Percentiles rank a stretch among this genome's conserved stretches.
Evolutionary conservation across 2,888 invertebrate species (phyloP).

Genomic region (Oscheius sp.): DNA sequence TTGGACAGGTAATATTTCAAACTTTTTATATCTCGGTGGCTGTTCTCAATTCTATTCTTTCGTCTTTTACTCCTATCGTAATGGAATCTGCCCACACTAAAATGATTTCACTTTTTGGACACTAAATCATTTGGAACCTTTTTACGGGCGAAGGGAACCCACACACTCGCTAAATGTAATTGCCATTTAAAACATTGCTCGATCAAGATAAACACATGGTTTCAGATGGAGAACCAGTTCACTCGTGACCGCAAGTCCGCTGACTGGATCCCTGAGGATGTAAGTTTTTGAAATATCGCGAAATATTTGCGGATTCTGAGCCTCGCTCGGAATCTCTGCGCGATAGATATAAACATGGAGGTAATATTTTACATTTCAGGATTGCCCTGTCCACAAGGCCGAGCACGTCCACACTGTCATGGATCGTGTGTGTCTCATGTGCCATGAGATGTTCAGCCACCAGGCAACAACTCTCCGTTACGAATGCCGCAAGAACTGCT

Average conservation of each 20-base stretch:
- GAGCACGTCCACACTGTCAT: constrained; percentile 55
- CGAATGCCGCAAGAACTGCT: constrained; percentile 48
- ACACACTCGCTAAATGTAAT: no score
- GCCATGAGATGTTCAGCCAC: constrained; percentile 56
- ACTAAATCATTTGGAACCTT: no score
- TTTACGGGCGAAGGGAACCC: no score
- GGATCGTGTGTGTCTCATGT: constrained; percentile 56
- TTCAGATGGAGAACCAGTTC: neutral
- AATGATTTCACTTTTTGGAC: neutral
- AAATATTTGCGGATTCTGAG: neutral
- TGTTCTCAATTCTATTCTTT: neutral
- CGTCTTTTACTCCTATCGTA: no score
- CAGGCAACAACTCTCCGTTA: constrained; percentile 46
- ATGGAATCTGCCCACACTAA: neutral
- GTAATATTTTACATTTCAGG: constrained; percentile 37
- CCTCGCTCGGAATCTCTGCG: neutral
- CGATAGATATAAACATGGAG: neutral
- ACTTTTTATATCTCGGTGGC: neutral
- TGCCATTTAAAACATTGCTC: no score
- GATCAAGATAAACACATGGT: no score
- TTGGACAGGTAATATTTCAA: constrained; percentile 2
- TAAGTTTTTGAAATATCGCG: neutral
- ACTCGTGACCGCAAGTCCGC: constrained; percentile 4
- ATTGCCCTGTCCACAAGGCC: constrained; percentile 39
- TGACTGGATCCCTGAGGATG: constrained; percentile 23